These are phyloP conservation scores for Rhinoraja longicauda DNA, from an alignment of 2,797 vertebrate species.

Conservation along the genomic window DNA sequence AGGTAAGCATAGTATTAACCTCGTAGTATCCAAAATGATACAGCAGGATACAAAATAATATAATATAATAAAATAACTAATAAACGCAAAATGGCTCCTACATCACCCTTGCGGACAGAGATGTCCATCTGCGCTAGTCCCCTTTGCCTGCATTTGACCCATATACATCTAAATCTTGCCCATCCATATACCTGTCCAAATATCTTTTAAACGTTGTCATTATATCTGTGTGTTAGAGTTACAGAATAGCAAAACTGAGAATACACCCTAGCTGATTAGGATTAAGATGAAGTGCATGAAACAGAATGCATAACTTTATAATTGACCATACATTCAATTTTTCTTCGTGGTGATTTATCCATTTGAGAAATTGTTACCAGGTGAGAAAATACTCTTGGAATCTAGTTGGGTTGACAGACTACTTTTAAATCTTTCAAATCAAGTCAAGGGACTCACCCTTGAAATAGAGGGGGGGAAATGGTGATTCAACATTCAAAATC, in stretches of 20 bases:
- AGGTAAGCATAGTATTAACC: too few relatives aligned
- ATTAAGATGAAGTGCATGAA: not conserved
- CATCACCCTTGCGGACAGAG: too few relatives aligned
- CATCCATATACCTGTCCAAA: too few relatives aligned
- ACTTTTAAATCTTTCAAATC: not conserved
- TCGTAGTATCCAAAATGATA: too few relatives aligned
- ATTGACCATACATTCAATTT: too few relatives aligned
- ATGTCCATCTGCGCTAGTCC: too few relatives aligned
- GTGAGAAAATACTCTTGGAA: not conserved
- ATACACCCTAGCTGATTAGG: not conserved
- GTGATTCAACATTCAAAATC: not conserved
- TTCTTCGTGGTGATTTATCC: not conserved
- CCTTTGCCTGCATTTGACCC: too few relatives aligned
- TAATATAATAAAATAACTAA: too few relatives aligned
- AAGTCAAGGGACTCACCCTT: not conserved
- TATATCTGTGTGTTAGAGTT: not conserved
- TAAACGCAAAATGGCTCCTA: too few relatives aligned
- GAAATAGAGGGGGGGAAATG: not conserved
- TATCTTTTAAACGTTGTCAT: too few relatives aligned
- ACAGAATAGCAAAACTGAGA: not conserved
- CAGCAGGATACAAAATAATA: too few relatives aligned
- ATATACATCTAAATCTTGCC: too few relatives aligned
- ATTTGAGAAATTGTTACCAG: not conserved
- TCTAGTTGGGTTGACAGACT: not conserved
- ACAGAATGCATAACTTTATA: not conserved